Conservation (phyloP, 2,888 invertebrate species). For the Dryobota labecula region DNA sequence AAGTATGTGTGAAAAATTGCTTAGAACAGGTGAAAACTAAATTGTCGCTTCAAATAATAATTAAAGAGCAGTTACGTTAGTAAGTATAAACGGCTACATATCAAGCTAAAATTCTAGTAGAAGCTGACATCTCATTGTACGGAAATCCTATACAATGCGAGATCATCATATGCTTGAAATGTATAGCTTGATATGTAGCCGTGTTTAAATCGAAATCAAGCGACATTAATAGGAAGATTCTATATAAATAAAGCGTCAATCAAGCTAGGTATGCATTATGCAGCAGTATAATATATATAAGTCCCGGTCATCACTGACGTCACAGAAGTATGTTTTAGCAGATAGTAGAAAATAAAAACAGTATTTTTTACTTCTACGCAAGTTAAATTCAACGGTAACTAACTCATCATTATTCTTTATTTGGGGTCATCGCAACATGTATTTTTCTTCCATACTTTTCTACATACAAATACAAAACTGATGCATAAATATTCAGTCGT, state of each 20-base stretch:
- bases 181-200: no score
- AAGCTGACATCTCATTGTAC: no score
- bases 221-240: not conserved
- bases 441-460: no score
- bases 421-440: no score
- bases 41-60: not conserved
- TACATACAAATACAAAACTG: not conserved
- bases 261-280: not conserved
- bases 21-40: not conserved
- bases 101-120: no score
- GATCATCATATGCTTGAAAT: no score
- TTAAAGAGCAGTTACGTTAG: not conserved
- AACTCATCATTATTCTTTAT: no score
- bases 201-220: not conserved
- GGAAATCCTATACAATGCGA: no score
- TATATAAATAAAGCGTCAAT: constrained; percentile 13
- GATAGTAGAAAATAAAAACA: not conserved
- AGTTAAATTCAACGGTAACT: not conserved
- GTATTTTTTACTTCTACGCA: not conserved
- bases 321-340: not conserved
- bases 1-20: not conserved
- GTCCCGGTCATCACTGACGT: not conserved
- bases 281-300: constrained; percentile 2
- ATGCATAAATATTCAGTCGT: no score
- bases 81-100: no score